These are phyloP conservation scores for Heterodera filipjevi DNA, from an alignment of 2,888 invertebrate genomes.

Conservation along the genomic window DNA sequence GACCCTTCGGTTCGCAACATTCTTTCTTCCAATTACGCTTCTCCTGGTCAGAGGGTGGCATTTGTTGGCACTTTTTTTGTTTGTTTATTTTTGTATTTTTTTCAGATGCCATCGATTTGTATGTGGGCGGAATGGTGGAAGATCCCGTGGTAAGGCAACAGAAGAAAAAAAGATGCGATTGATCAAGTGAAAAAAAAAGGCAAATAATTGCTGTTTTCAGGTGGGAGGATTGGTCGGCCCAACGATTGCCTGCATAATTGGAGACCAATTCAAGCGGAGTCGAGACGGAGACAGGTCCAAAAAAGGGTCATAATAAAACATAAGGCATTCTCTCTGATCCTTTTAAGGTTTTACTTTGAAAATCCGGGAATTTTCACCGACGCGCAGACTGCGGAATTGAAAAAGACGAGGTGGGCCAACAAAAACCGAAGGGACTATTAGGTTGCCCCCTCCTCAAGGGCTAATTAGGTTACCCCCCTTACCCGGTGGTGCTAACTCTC, in stretches of 20 bases:
- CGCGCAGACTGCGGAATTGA: constrained; percentile 78
- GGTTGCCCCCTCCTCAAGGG: no score
- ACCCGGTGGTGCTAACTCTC: no score
- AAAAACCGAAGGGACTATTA: no score
- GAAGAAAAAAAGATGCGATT: not conserved
- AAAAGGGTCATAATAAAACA: not conserved
- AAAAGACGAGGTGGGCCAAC: constrained; percentile 72
- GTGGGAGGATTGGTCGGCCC: constrained; percentile 68
- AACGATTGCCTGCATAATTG: constrained; percentile 68
- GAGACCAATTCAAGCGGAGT: constrained; percentile 68
- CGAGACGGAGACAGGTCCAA: constrained; percentile 69
- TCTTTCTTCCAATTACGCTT: constrained; percentile 68
- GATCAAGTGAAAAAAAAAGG: not conserved
- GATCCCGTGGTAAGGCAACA: constrained; percentile 62
- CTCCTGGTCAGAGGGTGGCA: constrained; percentile 47
- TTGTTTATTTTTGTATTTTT: no score
- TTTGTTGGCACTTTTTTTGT: no score
- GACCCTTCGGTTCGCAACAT: constrained; percentile 76
- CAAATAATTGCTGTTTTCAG: not conserved
- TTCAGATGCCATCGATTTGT: constrained; percentile 69
- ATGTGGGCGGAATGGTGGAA: constrained; percentile 69
- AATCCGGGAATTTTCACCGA: constrained; percentile 65
- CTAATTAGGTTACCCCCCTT: no score
- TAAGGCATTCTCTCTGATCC: not conserved
- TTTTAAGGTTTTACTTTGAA: constrained; percentile 68